Evolutionary conservation across 1,140 invertebrate genomes (phyloP).

Genomic region (Zophobas morio): DNA sequence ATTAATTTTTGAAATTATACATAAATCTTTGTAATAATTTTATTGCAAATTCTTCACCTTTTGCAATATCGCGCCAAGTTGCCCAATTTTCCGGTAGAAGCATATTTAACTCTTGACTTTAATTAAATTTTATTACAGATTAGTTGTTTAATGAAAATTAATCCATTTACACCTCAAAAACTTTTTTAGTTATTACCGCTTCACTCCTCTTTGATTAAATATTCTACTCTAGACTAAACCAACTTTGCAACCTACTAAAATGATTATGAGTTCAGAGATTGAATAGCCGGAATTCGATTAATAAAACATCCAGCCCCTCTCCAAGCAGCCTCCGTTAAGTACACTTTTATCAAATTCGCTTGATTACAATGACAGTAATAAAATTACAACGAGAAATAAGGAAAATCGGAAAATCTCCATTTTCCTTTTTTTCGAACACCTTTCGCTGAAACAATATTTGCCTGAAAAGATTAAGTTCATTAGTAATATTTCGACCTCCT

Average conservation of each 20-base stretch:
- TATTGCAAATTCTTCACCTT: background rate
- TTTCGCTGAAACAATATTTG: constrained; percentile 25
- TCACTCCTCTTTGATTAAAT: constrained; percentile 34
- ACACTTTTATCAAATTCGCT: constrained; percentile 11
- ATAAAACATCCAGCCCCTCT: constrained; percentile 15
- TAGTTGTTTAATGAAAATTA: constrained; percentile 38
- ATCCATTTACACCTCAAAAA: constrained; percentile 19
- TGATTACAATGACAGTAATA: constrained; percentile 20
- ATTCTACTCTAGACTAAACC: constrained; percentile 19
- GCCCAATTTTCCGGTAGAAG: background rate
- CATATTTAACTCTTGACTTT: constrained; percentile 17
- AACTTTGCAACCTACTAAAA: constrained; percentile 34
- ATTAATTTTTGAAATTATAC: background rate
- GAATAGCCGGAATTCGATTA: constrained; percentile 34
- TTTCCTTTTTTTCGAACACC: constrained; percentile 8
- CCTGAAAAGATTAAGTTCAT: constrained; percentile 24
- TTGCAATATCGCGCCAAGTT: constrained; percentile 9
- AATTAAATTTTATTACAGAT: constrained; percentile 29
- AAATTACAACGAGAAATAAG: constrained; percentile 9
- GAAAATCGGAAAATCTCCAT: background rate
- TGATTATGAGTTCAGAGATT: constrained; percentile 41
- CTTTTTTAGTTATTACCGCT: constrained; percentile 15
- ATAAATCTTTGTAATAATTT: background rate
- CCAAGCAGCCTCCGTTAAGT: background rate
- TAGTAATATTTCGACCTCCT: constrained; percentile 20